phyloP scores from a whole-genome alignment of 2,888 invertebrate genomes.

The Tetranychus piercei region DNA sequence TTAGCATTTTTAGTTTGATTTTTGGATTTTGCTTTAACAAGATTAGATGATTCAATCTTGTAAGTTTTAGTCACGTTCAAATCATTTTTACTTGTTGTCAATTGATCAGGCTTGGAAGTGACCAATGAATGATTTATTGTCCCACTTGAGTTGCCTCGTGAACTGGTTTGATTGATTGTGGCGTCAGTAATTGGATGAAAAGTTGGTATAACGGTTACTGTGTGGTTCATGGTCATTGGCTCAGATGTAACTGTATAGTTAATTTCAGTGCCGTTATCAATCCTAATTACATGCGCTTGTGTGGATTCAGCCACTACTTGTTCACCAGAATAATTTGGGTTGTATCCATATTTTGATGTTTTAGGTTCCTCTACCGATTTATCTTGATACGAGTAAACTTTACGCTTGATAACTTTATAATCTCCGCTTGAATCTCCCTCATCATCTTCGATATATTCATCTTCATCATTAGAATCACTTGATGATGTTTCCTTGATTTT shows the following conservation, averaged over 20 bases:
- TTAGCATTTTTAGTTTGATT: not conserved
- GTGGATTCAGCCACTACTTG: not conserved
- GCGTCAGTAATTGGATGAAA: too few relatives aligned
- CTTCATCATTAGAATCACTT: not conserved
- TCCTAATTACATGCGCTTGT: not conserved
- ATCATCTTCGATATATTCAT: not conserved
- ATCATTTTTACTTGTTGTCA: not conserved
- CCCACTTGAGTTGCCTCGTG: not conserved
- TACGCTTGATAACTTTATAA: not conserved
- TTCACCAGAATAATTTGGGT: not conserved
- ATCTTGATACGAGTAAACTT: not conserved
- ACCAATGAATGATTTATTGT: not conserved
- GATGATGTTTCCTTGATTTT: not conserved
- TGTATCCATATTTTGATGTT: slow-evolving; percentile 4
- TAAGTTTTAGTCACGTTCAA: not conserved
- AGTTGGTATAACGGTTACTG: too few relatives aligned
- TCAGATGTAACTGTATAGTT: not conserved
- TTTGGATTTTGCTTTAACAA: not conserved
- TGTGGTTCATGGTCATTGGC: not conserved
- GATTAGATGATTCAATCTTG: not conserved
- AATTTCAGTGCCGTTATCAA: not conserved
- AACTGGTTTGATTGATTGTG: too few relatives aligned
- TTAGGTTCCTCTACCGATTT: not conserved
- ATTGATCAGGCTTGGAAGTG: not conserved
- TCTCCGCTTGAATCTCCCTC: not conserved